Evolutionary conservation across 1,140 invertebrate genomes (phyloP).

Genomic region (Hestina assimilis): DNA sequence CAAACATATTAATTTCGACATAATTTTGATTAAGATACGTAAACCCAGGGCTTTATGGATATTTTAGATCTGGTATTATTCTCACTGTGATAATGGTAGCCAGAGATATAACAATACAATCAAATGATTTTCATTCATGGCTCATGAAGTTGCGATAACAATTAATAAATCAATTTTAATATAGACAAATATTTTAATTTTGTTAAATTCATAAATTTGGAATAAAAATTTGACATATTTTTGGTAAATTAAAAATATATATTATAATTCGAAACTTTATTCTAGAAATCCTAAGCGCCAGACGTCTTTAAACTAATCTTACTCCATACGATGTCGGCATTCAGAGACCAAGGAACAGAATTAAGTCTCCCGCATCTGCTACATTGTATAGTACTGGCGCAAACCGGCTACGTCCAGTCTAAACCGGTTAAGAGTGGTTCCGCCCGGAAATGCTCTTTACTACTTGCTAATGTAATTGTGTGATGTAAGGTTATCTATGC

Average conservation of each 20-base stretch:
- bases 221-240: no score
- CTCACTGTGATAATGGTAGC: no score
- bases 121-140: no score
- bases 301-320: slow-evolving; percentile 29
- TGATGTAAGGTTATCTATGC: slow-evolving; percentile 5
- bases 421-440: slow-evolving; percentile 55
- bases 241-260: neutral
- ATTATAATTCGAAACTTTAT: neutral
- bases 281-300: neutral
- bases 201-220: no score
- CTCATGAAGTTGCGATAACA: no score
- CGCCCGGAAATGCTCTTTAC: slow-evolving; percentile 65
- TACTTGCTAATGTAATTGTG: slow-evolving; percentile 63
- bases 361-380: slow-evolving; percentile 47
- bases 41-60: no score
- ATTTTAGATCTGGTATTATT: no score
- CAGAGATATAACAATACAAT: no score
- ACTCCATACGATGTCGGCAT: slow-evolving; percentile 42
- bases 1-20: no score
- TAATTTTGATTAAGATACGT: no score
- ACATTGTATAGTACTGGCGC: slow-evolving; percentile 37
- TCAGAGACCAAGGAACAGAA: slow-evolving; percentile 53
- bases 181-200: no score
- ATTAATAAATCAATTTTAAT: no score
- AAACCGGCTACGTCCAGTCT: slow-evolving; percentile 41